Conservation (phyloP, 1,140 invertebrate genomes). For the Epicauta chinensis region DNA sequence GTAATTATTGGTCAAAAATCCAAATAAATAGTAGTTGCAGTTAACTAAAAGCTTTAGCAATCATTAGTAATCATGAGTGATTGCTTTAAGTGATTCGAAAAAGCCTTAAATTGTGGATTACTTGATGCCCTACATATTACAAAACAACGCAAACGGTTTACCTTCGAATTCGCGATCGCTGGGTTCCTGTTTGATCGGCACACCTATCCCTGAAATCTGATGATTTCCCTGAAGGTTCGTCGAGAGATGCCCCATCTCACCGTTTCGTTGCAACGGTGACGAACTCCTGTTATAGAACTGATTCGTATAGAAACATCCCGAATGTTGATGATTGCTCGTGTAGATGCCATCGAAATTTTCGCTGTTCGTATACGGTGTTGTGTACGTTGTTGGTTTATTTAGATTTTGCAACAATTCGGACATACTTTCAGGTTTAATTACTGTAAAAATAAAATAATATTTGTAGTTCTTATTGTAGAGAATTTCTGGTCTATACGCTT, state of each 20-base stretch:
- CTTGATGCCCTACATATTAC: too few species aligned
- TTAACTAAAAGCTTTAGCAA: too few species aligned
- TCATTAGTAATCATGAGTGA: too few species aligned
- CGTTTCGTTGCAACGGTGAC: conserved; percentile 1
- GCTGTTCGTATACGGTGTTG: conserved; percentile 16
- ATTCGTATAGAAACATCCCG: conserved; percentile 37
- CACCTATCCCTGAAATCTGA: background rate
- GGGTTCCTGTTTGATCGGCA: conserved; percentile 39
- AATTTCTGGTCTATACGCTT: too few species aligned
- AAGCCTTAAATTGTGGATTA: background rate
- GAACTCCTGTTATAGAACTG: conserved; percentile 26
- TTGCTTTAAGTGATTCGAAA: too few species aligned
- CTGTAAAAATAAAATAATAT: conserved; percentile 22
- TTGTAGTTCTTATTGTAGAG: too few species aligned
- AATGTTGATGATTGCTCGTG: conserved; percentile 28
- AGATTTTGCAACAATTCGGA: conserved; percentile 28
- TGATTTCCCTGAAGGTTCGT: conserved; percentile 3
- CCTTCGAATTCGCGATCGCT: conserved; percentile 36
- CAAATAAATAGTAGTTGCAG: too few species aligned
- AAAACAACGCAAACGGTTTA: conserved; percentile 14
- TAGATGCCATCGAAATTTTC: conserved; percentile 36
- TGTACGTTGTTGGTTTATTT: conserved; percentile 25
- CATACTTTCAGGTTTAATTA: conserved; percentile 30
- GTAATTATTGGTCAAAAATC: too few species aligned
- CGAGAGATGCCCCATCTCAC: conserved; percentile 2